phyloP scores from a whole-genome alignment of 2,888 invertebrate genomes.

The Eretmocerus hayati region DNA sequence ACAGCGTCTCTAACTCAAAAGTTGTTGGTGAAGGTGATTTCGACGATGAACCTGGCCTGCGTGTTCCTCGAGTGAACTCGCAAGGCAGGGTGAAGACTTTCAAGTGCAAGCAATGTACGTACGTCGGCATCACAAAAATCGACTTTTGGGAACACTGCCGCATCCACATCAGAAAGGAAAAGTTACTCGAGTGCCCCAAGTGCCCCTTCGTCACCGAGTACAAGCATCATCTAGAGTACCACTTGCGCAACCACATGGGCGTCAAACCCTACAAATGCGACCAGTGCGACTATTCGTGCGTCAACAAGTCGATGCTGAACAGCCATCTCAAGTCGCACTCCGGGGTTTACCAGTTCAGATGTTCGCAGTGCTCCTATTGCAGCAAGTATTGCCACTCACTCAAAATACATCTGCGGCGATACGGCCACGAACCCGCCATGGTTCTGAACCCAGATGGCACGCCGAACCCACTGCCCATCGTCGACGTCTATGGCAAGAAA shows the following conservation, averaged over 20 bases:
- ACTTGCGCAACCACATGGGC: constrained; percentile 88
- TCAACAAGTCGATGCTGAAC: constrained; percentile 99
- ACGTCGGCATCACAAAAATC: constrained; percentile 76
- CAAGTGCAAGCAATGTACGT: constrained; percentile 88
- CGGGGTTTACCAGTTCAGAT: constrained; percentile 85
- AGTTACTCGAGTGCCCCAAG: constrained; percentile 79
- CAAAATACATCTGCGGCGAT: constrained; percentile 89
- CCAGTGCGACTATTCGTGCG: constrained; percentile 83
- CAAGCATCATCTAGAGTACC: constrained; percentile 98
- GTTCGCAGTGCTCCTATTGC: constrained; percentile 88
- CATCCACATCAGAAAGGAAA: constrained; percentile 88
- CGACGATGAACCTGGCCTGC: constrained; percentile 50
- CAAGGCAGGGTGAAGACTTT: constrained; percentile 72
- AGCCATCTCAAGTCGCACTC: constrained; percentile 96
- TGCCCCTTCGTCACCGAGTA: constrained; percentile 98
- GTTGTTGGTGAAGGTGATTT: too few relatives aligned
- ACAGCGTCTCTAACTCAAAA: too few relatives aligned
- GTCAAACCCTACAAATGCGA: constrained; percentile 92
- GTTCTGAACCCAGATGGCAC: constrained; percentile 85
- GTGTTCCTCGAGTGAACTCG: constrained; percentile 52
- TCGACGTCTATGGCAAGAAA: constrained; percentile 85
- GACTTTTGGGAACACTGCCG: constrained; percentile 91
- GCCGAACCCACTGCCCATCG: constrained; percentile 79
- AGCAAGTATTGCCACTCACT: constrained; percentile 98
- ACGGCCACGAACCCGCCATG: constrained; percentile 83